Evolutionary conservation across 2,797 vertebrate genomes (phyloP), one percentile per base, ranked within the genome.

Genomic region (Chiroxiphia lanceolata): DNA sequence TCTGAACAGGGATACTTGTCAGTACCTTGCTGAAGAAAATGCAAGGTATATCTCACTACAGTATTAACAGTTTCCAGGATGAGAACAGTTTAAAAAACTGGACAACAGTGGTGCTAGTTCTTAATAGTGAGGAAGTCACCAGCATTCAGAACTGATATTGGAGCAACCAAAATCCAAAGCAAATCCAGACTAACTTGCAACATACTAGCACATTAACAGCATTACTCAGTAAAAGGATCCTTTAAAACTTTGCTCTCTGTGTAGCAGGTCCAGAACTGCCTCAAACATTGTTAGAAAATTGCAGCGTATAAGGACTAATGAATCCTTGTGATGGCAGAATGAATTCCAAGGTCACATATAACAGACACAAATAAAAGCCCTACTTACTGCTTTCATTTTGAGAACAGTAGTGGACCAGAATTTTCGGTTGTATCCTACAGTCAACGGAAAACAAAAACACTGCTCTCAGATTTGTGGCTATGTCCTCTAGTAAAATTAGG

Each of bases 1-100:
- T 34, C 60, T 47, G 47, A 40, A 6, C 0, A 0, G 38, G 44
- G 44, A 22, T n/a, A 31, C 6, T 42, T 13, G 17, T 21, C 67
- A 72, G 34, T 2, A 27, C 45, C 33, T 31, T 47, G 36, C n/a
- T 33, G 15, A 61, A 81, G 33, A 19, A 34, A 70, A 75, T 22
- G 47, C 45, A 45, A 40, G 11, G 8, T 19, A 33, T 29, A 10
- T 15, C 47, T 93, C 60, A 27, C 31, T 48, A n/a, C 64, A 68
- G 11, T 15, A 36, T 3, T 61, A 63, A 38, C 13, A 27, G 25
- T 21, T 75, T 76, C 2, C 1, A 51, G 31, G 6, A 34, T 7
- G 3, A 67, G 8, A 82, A 33, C 11, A 38, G 9, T 33, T 87
- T 77, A 71, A 85, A 85, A 54, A 69, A 75, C 1, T 3, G 13